Evolutionary conservation across 2,113 vertebrate genomes (phyloP).

Genomic region (Odobenus rosmarus): DNA sequence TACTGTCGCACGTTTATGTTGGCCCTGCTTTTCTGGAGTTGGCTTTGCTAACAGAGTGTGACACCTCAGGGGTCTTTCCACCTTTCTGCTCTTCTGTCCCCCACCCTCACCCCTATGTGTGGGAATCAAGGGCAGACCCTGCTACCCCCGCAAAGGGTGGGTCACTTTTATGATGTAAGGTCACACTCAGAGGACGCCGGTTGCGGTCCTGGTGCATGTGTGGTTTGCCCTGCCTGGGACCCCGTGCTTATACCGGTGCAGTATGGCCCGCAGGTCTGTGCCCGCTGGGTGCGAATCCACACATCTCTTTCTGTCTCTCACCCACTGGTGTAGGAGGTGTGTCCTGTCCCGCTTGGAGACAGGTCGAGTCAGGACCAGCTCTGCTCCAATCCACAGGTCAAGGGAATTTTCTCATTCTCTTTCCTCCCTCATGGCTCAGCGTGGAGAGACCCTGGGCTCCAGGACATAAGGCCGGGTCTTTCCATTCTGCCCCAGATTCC

Average conservation of each 20-base stretch:
- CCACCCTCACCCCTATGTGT: accelerated
- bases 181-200: accelerated
- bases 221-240: neutral
- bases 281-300: neutral
- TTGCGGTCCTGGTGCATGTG: accelerated
- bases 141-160: no score
- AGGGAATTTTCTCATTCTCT: neutral
- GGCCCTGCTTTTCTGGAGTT: neutral
- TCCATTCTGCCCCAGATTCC: neutral
- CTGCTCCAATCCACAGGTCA: neutral
- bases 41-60: neutral
- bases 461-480: neutral
- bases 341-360: neutral
- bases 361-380: neutral
- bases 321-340: no score
- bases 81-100: neutral
- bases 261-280: no score
- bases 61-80: neutral
- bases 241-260: no score
- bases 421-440: neutral
- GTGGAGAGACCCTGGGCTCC: neutral
- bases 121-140: neutral
- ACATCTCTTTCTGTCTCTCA: accelerated
- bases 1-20: accelerated
- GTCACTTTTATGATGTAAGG: neutral